These are phyloP conservation scores for Lagria hirta DNA, from an alignment of 2,888 invertebrate species.

Conservation along the genomic window DNA sequence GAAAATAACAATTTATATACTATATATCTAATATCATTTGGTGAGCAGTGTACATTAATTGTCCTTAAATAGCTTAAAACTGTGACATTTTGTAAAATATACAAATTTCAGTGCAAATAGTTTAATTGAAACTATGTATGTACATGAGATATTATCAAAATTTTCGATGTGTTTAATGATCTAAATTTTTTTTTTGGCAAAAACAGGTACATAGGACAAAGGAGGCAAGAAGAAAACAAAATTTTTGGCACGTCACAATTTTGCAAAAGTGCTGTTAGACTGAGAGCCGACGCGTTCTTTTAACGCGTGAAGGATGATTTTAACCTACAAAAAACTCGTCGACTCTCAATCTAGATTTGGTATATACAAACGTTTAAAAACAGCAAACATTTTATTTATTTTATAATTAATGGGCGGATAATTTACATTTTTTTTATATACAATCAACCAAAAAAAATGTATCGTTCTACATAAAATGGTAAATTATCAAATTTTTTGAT, in stretches of 20 bases:
- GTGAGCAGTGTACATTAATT: constrained; percentile 19
- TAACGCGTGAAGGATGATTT: no score
- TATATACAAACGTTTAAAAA: constrained; percentile 19
- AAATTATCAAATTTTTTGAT: no score
- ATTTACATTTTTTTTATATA: constrained; percentile 35
- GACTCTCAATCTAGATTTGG: no score
- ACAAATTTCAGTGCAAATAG: constrained; percentile 24
- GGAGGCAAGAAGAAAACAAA: no score
- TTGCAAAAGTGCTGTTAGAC: no score
- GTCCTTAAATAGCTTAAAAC: constrained; percentile 5
- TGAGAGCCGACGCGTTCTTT: no score
- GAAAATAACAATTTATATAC: constrained; percentile 38
- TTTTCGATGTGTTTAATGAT: constrained; percentile 30
- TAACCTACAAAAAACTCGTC: no score
- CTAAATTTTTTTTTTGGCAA: constrained; percentile 2
- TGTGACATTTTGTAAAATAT: constrained; percentile 8
- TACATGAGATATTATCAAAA: constrained; percentile 23
- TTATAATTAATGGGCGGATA: constrained; percentile 41
- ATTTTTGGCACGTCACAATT: neutral
- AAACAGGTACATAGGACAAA: constrained; percentile 2
- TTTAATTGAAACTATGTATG: constrained; percentile 23
- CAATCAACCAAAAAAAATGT: constrained; percentile 1
- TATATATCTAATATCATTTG: constrained; percentile 26
- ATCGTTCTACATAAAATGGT: neutral
- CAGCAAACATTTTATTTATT: constrained; percentile 16